Evolutionary conservation across 2,797 vertebrate genomes (phyloP), one percentile per base, ranked within the genome.

Genomic region (Poeciliopsis paucimaculata): DNA sequence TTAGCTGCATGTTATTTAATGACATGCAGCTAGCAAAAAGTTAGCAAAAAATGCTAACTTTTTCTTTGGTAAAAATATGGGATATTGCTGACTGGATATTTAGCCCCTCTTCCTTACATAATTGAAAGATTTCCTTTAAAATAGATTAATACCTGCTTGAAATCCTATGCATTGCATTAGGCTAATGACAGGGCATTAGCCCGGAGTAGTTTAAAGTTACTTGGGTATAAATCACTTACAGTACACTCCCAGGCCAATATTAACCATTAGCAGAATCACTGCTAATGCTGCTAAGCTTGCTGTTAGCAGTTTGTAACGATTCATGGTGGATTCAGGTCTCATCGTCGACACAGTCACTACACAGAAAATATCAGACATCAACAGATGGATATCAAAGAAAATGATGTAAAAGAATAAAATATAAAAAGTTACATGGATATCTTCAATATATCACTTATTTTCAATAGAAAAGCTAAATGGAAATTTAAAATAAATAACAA

Each of bases 211-310:
- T n/a, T 60, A 31, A 2, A 45, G 15, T 62, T 31, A 55, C 10
- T 78, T n/a, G 11, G 16, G 79, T 5, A 31, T 15, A 11, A 20
- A 43, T 74, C 41, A 93, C 94, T 95, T 88, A 95, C 94, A 95
- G 39, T 92, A 91, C 62, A 92, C 80, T 72, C 93, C 93, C 70
- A 95, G 90, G 85, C 93, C 92, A 13, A 95, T 90, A 75, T 93
- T 88, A 26, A 84, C 76, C 13, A 73, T 75, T 3, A 95, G 82
- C 0, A 95, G 91, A 77, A 94, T 34, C 64, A 31, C 77, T 72
- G 91, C 91, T 0, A 95, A 89, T 60, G 80, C 82, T 1, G 82
- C 84, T 84, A 95, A 88, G 73, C 88, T 51, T n/a, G 81, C 76
- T 34, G 62, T 70, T 12, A 93, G 82, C 81, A 77, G 16, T 77